Base-by-base conservation (phyloP, 2,113 vertebrate genomes). In the Hippoglossus stenolepis region DNA sequence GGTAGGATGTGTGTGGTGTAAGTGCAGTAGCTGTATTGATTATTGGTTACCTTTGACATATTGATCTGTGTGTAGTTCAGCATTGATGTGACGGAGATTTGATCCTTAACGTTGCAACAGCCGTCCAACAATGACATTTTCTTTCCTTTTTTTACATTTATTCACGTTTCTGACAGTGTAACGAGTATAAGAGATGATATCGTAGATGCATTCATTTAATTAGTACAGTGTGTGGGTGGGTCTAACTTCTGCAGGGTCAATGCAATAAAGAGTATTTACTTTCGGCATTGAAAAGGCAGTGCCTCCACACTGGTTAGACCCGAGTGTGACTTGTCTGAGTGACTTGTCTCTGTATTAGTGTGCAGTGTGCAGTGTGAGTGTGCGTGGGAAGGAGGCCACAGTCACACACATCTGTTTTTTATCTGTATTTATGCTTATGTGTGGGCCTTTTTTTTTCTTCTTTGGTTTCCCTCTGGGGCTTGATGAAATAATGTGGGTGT, bases 371-470 rank as follows among this genome's bases (percentile, higher is more conserved):
- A 8, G n/a, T 20, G 40, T 40, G 31, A n/a, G 21, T 49, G n/a
- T 60, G 23, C 57, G 38, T 35, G 21, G 21, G 31, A 56, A 74
- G 9, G 64, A 66, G 14, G 12, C 18, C 54, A 57, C 14, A 67
- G 31, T 66, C 49, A 35, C 38, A 65, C 26, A 65, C 64, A 64
- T 65, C 64, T 71, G 47, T 56, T 24, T 51, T 47, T 60, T 10
- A 72, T 72, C 63, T 77, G 45, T 15, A 66, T 63, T 74, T 70
- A 62, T 82, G 70, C 66, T 63, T 67, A 38, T 63, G 60, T 26
- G 13, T 63, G 71, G 20, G 3, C 47, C 3, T 81, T 66, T 66
- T 49, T 49, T 40, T 54, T 53, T 9, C 9, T 1, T 49, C 12
- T 3, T 14, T 45, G 31, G 31, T 56, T 64, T 60, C 66, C 56